Evolutionary conservation across 2,888 invertebrate genomes (phyloP), one percentile per base, ranked within the genome.

Genomic region (Hyles lineata): DNA sequence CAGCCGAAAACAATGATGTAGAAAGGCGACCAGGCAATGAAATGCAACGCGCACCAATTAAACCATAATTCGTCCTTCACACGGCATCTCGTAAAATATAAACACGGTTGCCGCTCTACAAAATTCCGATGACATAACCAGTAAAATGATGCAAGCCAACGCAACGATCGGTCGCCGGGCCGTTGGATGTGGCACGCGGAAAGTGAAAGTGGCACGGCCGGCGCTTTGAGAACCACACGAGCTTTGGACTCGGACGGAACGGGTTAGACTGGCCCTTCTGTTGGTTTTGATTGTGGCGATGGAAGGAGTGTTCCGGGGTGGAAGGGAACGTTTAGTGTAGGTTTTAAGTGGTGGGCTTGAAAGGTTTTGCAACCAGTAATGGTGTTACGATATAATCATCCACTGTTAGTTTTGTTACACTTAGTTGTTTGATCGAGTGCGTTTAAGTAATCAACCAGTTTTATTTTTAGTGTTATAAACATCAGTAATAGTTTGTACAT

Each of bases 81-180:
- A 88, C 70, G 60, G 70, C 84, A 85, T 76, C 85, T 82, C 67
- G 58, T 52, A 67, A 63, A 80, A 80, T 82, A 82, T 78, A 80
- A 83, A 83, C 77, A 80, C 78, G 78, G 77, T 77, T 77, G 78
- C 79, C 80, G 82, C 81, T 82, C 77, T 82, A 82, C 83, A 75
- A 85, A 87, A 89, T 87, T 86, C 89, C 89, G 84, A 87, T 93
- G 92, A 93, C 86, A 91, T 92, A 93, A 91, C 81, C 76, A 78
- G 78, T 79, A 79, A 78, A 84, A 83, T 92, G 91, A 91, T 88
- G 90, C 89, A 91, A 90, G 86, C 84, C 76, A 79, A 76, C 82
- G 83, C 76, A 80, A 79, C 83, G 79, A 80, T 82, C 80, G 80
- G 81, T 80, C 80, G 82, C 80, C 80, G 82, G 78, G 83, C 78